These are phyloP conservation scores for Catagonus wagneri DNA, from an alignment of 2,113 vertebrate species.

Conservation along the genomic window DNA sequence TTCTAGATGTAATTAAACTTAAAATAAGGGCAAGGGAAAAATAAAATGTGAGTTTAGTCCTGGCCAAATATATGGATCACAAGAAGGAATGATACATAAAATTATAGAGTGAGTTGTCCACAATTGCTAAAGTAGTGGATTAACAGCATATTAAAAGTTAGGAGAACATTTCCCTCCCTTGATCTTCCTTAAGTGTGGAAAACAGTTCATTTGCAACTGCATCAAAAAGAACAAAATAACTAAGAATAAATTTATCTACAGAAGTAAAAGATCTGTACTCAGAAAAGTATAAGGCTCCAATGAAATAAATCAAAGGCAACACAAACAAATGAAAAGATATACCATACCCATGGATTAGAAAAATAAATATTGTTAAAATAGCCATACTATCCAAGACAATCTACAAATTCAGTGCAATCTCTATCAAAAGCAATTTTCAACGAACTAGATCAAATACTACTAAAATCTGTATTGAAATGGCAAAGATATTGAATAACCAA, in stretches of 20 bases:
- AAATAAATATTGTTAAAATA: not conserved
- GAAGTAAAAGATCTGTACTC: not conserved
- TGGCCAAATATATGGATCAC: not conserved
- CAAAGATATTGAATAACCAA: not conserved
- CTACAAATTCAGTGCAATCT: not conserved
- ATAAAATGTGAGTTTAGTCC: not conserved
- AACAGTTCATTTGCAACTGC: not conserved
- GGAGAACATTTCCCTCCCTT: not conserved
- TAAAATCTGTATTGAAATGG: not conserved
- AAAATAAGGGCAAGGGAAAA: constrained; percentile 26
- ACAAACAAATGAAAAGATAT: not conserved
- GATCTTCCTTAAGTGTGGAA: not conserved
- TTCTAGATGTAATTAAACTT: not conserved
- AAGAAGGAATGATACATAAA: not conserved
- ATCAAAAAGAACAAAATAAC: not conserved
- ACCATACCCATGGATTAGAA: not conserved
- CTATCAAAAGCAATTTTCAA: not conserved
- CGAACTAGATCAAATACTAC: not conserved
- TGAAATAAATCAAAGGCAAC: not conserved
- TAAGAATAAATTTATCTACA: not conserved
- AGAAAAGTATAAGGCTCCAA: not conserved
- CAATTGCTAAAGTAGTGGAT: not conserved
- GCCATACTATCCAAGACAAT: not conserved
- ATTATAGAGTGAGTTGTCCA: not conserved
- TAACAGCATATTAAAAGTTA: not conserved